Conservation (phyloP, 2,797 vertebrate species). For the Lates japonicus region DNA sequence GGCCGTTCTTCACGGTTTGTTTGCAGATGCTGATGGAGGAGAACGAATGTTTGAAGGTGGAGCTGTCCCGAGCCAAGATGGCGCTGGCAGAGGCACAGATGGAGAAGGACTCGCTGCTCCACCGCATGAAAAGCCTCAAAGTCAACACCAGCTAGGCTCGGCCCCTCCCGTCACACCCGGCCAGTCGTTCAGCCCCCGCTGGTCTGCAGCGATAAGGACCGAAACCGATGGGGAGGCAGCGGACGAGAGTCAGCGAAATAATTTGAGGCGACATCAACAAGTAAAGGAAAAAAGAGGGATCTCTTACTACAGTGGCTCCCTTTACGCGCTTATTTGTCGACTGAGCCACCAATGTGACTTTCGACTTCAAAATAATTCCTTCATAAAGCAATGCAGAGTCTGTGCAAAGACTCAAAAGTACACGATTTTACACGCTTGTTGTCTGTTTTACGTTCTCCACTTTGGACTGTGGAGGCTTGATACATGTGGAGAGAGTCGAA, state of each 20-base stretch:
- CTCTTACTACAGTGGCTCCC: slow-evolving; percentile 21
- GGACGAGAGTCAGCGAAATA: slow-evolving; percentile 12
- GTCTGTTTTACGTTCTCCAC: slow-evolving; percentile 46
- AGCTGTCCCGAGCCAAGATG: slow-evolving; percentile 95
- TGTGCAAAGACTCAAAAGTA: slow-evolving; percentile 40
- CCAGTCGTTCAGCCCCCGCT: slow-evolving; percentile 5
- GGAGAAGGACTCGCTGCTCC: slow-evolving; percentile 94
- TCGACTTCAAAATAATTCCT: slow-evolving; percentile 55
- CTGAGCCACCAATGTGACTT: slow-evolving; percentile 38
- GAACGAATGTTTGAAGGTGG: slow-evolving; percentile 95
- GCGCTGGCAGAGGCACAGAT: slow-evolving; percentile 95
- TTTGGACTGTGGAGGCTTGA: slow-evolving; percentile 19
- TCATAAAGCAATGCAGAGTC: slow-evolving; percentile 64
- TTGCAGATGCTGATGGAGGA: slow-evolving; percentile 92
- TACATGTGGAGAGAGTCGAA: slow-evolving; percentile 9
- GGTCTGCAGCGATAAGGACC: slow-evolving; percentile 12
- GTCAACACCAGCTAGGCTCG: slow-evolving; percentile 82
- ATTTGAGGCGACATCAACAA: slow-evolving; percentile 36
- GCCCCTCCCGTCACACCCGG: neutral
- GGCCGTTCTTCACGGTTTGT: neutral
- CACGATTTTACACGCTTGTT: slow-evolving; percentile 45
- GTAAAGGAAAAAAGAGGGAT: slow-evolving; percentile 7
- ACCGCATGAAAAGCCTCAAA: slow-evolving; percentile 91
- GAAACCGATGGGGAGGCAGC: slow-evolving; percentile 26
- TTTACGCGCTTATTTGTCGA: slow-evolving; percentile 28